Base-by-base conservation (phyloP, 2,113 vertebrate species). In the Morone chrysops region DNA sequence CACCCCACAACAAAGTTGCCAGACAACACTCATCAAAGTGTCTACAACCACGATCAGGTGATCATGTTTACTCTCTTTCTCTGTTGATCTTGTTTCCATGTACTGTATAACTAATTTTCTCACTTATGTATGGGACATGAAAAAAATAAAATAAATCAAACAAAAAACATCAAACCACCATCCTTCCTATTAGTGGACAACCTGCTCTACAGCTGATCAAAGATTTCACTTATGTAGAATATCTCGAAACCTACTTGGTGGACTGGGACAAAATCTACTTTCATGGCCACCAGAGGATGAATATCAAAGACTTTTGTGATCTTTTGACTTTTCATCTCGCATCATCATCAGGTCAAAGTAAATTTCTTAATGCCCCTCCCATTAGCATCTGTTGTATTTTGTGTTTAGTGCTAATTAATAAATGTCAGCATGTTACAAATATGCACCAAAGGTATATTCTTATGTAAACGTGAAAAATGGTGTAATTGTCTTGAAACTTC, bases 41-140 rank as follows among this genome's bases (percentile, higher is more conserved):
- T 59, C 16, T 59, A 18, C n/a, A 73, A 76, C 48, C 38, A 51
- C 57, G 75, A 63, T 9, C 25, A 71, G 12, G 40, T 71, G 14
- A 84, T 25, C 40, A 40, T 51, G 6, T 45, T 45, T 4, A 36
- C 51, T 61, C 31, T 48, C 25, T 9, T 43, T 63, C 18, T 50
- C 36, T 16, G 10, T 47, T 41, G 22, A 41, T 40, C 8, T 25
- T 68, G 45, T 61, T 18, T 36, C 6, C 12, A 48, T 25, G 8
- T 31, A 31, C 31, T 31, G 31, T 43, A 12, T 25, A 14, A 45
- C 12, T n/a, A 3, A 7, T 45, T 22, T 20, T 45, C 36, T 61
- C 16, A 38, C 2, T 41, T 67, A 5, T 48, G 12, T 36, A 6
- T 73, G 9, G 41, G 4, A 47, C 14, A 25, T 36, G 3, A 4